Conservation (phyloP, 2,113 vertebrate genomes). For the Gallinago paraguaiae region DNA sequence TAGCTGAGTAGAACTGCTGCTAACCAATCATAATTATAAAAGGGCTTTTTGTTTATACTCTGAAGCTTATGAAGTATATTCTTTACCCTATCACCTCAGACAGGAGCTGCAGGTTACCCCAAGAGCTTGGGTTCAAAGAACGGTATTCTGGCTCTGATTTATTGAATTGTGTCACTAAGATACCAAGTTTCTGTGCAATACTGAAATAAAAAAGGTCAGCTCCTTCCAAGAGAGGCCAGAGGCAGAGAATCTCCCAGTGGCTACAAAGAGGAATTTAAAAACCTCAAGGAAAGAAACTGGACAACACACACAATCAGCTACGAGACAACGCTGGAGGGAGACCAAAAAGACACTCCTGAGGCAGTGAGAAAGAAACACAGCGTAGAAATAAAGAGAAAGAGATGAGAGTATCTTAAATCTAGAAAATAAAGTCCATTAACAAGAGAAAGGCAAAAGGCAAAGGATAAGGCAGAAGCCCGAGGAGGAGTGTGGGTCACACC, state of each 20-base stretch:
- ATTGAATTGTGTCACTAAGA: background rate
- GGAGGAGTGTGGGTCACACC: background rate
- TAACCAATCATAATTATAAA: background rate
- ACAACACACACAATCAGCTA: background rate
- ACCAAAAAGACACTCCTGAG: background rate
- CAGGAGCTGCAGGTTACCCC: background rate
- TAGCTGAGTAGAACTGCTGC: background rate
- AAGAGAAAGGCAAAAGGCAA: background rate
- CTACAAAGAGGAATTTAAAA: background rate
- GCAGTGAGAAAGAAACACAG: background rate
- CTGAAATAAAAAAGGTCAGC: background rate
- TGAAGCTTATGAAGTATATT: background rate
- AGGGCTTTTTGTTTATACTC: background rate
- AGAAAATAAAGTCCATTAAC: background rate
- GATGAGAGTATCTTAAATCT: background rate
- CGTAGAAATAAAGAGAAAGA: background rate
- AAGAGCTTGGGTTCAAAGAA: accelerated
- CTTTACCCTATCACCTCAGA: background rate
- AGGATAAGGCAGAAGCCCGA: background rate
- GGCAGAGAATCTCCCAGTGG: background rate
- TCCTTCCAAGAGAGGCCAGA: background rate
- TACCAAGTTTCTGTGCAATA: background rate
- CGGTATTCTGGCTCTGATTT: background rate
- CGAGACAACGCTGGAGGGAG: background rate
- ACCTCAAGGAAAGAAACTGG: background rate